A percentile compares a stretch with the other conserved stretches of the same genome.
Evolutionary conservation across 2,797 vertebrate genomes (phyloP).

Genomic region (Zonotrichia albicollis): DNA sequence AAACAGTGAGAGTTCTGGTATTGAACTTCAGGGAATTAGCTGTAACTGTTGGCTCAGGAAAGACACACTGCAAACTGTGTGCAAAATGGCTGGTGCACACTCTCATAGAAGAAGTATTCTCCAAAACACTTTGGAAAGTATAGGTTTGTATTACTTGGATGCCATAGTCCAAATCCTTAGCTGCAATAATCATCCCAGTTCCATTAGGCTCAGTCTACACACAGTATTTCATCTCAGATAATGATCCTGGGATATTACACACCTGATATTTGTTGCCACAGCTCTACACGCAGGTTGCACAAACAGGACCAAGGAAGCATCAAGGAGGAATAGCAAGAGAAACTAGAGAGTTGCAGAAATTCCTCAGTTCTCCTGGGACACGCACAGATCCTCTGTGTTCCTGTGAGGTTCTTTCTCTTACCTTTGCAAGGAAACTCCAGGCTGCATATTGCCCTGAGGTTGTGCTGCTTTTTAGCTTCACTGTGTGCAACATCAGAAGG

Average conservation of each 20-base stretch:
- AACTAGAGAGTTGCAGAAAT: not conserved
- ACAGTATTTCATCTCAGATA: not conserved
- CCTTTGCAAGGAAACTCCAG: slow-evolving; percentile 92
- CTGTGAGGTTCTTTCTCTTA: slow-evolving; percentile 65
- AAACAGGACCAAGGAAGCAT: not conserved
- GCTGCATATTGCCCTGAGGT: slow-evolving; percentile 81
- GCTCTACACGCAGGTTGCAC: rapidly evolving
- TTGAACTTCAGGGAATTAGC: not conserved
- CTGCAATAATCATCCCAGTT: not conserved
- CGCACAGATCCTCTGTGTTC: not conserved
- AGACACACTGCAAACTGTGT: not conserved
- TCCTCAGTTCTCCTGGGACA: not conserved
- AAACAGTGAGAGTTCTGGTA: not conserved
- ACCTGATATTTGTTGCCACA: not conserved
- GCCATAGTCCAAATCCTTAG: not conserved
- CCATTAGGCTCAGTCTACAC: not conserved
- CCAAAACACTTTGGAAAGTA: not conserved
- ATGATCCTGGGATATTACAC: not conserved
- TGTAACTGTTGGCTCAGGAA: not conserved
- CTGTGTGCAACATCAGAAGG: slow-evolving; percentile 83
- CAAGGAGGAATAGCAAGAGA: not conserved
- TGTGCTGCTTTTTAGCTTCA: slow-evolving; percentile 83
- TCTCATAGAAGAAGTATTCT: not conserved
- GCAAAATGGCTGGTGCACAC: not conserved
- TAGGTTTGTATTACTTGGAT: not conserved